Base-by-base conservation (phyloP, 2,113 vertebrate species). In the Dromas ardeola region DNA sequence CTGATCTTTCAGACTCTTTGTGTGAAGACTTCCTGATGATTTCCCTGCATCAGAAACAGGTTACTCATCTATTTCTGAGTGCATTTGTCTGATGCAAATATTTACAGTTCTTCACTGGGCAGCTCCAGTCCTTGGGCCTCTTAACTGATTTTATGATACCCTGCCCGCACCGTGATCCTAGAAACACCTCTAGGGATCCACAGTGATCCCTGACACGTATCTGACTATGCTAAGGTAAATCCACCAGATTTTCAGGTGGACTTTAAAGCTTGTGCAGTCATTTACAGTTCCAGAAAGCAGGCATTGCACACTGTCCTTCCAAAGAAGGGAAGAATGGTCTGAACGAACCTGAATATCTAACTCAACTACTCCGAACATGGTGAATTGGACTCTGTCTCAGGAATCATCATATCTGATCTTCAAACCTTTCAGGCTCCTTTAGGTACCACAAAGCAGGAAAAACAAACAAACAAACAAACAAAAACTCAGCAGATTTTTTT, bases 1-100 rank as follows among this genome's bases (percentile, higher is more conserved):
- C 50, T 91, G 50, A 86, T 93, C 72, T 67, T 92, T 88, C 61
- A 78, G n/a, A 45, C 20, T 70, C 52, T 52, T 77, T 27, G 11
- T 72, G 36, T 52, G 73, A 86, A 84, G 69, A 49, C n/a, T 74
- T 84, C 42, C 49, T 81, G 26, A 67, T 61, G 36, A 93, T 91
- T 72, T 88, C 52, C 4, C 30, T 32, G 16, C 0, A 2, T 63
- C 40, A 79, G 36, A 86, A 95, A 65, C 72, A 72, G 30, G 52
- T 71, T 80, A 40, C 25, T 78, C 36, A 52, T 69, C 58, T 76
- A 59, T 71, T 78, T 88, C 59, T 34, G 88, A 61, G 30, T 38
- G 56, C 61, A 61, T 72, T 74, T 3, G 0, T 65, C 79, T 88
- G 47, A 90, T 81, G 52, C 18, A 93, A 95, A 77, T 83, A 83